Conservation (phyloP, 2,888 invertebrate species). For the Epirrhoe tristata region DNA sequence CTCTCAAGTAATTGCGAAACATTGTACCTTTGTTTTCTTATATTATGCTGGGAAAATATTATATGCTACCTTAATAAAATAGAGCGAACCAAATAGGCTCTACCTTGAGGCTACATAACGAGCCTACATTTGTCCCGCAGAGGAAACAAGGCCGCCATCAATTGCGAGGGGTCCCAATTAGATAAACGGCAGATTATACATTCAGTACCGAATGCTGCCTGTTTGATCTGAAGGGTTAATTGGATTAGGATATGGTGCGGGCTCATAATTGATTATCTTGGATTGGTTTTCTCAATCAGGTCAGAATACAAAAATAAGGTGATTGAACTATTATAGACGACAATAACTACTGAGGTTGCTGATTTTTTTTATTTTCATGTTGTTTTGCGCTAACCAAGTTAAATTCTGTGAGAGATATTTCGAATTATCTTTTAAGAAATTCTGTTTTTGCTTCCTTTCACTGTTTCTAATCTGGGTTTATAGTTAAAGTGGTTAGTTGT, state of each 20-base stretch:
- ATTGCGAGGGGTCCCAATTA: constrained; percentile 45
- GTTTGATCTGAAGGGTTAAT: constrained; percentile 46
- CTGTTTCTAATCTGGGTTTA: constrained; percentile 22
- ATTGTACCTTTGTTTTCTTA: neutral
- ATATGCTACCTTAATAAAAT: constrained; percentile 17
- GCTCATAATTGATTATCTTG: constrained; percentile 38
- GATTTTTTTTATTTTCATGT: no score
- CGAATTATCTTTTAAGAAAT: neutral
- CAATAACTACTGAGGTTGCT: no score
- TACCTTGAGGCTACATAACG: constrained; percentile 16
- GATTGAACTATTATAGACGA: no score
- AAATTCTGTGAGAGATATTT: no score
- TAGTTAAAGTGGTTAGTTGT: constrained; percentile 41
- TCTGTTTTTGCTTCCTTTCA: neutral
- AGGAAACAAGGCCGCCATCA: constrained; percentile 43
- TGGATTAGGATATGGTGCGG: constrained; percentile 44
- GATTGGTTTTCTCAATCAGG: constrained; percentile 1
- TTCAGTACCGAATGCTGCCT: constrained; percentile 42
- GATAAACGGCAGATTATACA: constrained; percentile 45
- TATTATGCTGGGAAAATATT: constrained; percentile 1
- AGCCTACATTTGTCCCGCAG: constrained; percentile 28
- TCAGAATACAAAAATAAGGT: neutral
- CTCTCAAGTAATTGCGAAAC: neutral
- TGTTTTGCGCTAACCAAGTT: no score
- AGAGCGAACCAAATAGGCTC: constrained; percentile 12